Percentiles rank a stretch among this genome's conserved stretches.
Conservation (phyloP, 2,888 invertebrate species). For the Troilus luridus region DNA sequence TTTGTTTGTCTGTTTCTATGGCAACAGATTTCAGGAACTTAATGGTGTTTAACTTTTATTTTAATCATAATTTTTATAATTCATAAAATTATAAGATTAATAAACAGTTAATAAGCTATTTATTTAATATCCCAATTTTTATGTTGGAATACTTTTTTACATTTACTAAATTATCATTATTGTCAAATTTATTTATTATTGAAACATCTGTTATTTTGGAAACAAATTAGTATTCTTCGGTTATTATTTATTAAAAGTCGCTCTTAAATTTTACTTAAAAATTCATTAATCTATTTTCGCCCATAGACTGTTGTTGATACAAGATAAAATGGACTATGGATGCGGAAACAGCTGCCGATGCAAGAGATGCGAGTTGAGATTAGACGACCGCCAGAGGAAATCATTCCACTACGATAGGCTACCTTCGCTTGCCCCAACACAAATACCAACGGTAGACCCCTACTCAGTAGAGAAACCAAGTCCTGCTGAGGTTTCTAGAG, state of each 20-base stretch:
- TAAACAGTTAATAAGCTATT: neutral
- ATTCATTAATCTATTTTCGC: neutral
- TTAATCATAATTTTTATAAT: neutral
- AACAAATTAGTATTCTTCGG: neutral
- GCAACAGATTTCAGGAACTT: neutral
- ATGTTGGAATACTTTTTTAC: neutral
- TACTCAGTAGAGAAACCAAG: neutral
- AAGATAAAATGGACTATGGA: constrained; percentile 8
- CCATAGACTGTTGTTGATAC: neutral
- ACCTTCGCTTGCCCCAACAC: neutral
- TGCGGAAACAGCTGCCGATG: neutral
- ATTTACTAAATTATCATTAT: neutral
- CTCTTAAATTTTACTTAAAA: neutral
- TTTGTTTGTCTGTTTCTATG: neutral
- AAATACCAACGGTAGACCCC: neutral
- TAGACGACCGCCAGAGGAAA: neutral
- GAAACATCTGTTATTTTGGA: neutral
- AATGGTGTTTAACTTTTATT: neutral
- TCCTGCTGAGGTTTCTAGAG: neutral
- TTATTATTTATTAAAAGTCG: neutral
- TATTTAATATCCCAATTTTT: neutral
- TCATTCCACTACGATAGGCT: neutral
- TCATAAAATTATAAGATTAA: neutral
- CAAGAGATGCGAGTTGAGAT: neutral
- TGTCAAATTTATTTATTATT: neutral